Conservation (phyloP, 1,140 invertebrate genomes). For the Trichonephila clavata region DNA sequence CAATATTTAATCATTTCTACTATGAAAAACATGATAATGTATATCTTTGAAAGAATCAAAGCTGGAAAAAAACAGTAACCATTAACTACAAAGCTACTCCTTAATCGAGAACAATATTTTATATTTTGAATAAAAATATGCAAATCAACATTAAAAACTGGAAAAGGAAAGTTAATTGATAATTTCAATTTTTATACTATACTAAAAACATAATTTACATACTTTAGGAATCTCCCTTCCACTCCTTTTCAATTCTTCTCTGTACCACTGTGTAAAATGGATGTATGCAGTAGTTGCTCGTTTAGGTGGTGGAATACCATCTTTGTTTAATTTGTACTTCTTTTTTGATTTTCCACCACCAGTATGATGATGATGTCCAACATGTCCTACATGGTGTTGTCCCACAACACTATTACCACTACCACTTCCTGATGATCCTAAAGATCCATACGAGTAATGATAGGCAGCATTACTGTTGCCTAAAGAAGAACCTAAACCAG, state of each 20-base stretch:
- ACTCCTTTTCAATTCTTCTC: conserved; percentile 79
- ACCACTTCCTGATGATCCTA: conserved; percentile 58
- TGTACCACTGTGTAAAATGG: conserved; percentile 79
- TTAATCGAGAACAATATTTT: too few species aligned
- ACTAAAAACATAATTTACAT: not conserved
- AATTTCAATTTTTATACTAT: not conserved
- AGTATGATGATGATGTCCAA: conserved; percentile 60
- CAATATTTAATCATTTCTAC: too few species aligned
- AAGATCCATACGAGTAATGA: conserved; percentile 69
- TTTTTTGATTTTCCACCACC: conserved; percentile 78
- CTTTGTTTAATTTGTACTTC: conserved; percentile 78
- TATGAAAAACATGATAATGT: too few species aligned
- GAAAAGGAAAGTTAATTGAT: not conserved
- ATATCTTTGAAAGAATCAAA: too few species aligned
- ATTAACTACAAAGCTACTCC: too few species aligned
- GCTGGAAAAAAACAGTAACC: too few species aligned
- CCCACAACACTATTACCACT: conserved; percentile 66
- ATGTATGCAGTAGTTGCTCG: conserved; percentile 79
- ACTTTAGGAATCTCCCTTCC: conserved; percentile 79
- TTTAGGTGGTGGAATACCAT: conserved; percentile 79
- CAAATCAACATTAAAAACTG: not conserved
- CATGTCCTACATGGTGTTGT: conserved; percentile 62
- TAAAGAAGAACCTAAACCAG: conserved; percentile 64
- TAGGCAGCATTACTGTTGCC: conserved; percentile 74
- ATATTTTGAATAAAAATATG: not conserved